A percentile compares a stretch with the other conserved stretches of the same genome.
Evolutionary conservation across 2,797 vertebrate species (phyloP).

Genomic region (Limosa lapponica): DNA sequence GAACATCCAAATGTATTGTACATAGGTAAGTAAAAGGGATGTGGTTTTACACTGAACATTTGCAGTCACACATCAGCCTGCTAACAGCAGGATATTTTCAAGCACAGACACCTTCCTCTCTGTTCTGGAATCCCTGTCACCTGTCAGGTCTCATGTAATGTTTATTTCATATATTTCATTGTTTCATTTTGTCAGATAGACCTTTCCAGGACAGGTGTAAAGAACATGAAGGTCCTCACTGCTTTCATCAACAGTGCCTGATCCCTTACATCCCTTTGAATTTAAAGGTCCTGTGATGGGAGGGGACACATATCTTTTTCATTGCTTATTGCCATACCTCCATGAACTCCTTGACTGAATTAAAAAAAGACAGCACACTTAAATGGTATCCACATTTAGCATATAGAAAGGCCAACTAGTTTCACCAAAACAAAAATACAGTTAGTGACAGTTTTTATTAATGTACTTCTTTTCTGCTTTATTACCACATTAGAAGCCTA

Average conservation of each 20-base stretch:
- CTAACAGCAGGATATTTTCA: not conserved
- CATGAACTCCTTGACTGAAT: not conserved
- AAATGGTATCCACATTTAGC: not conserved
- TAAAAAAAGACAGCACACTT: not conserved
- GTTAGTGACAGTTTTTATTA: not conserved
- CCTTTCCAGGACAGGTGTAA: not conserved
- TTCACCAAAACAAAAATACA: not conserved
- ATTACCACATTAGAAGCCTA: conserved; percentile 10
- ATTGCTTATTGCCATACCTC: not conserved
- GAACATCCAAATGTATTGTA: accelerated
- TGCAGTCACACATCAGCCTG: not conserved
- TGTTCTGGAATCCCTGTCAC: not conserved
- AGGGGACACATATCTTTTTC: not conserved
- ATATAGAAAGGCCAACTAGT: not conserved
- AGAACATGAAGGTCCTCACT: not conserved
- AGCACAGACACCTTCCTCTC: not conserved
- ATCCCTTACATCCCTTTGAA: not conserved
- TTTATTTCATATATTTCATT: not conserved
- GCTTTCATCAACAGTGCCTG: not conserved
- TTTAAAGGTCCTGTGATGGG: not conserved
- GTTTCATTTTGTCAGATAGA: not conserved
- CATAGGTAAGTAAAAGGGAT: not conserved
- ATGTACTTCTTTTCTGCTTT: not conserved
- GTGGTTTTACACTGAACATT: not conserved
- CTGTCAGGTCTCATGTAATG: not conserved